Conservation (phyloP, 2,888 invertebrate species). For the Campoletis raptor region DNA sequence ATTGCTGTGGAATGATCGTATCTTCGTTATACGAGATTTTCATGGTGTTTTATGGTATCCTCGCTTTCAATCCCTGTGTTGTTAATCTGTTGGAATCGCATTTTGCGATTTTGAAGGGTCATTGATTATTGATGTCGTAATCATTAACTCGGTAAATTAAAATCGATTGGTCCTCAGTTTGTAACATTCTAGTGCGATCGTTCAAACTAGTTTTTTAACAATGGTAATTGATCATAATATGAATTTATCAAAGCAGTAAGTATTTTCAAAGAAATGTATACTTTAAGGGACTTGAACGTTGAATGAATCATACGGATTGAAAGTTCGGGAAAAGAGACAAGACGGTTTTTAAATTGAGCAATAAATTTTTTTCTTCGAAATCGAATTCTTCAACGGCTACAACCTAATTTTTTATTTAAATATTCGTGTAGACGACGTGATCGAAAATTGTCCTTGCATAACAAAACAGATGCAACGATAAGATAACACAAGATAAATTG, state of each 20-base stretch:
- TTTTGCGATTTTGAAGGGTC: neutral
- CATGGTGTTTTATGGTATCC: constrained; percentile 8
- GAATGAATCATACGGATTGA: neutral
- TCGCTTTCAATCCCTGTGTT: neutral
- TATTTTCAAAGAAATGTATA: neutral
- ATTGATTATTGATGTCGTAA: neutral
- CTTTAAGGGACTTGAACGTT: neutral
- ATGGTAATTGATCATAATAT: neutral
- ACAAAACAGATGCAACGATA: constrained; percentile 23
- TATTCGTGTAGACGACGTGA: neutral
- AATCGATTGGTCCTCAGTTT: neutral
- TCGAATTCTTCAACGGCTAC: neutral
- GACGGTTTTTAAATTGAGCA: neutral
- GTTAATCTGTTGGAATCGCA: neutral
- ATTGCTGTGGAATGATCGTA: constrained; percentile 14
- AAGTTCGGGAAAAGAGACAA: neutral
- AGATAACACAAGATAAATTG: constrained; percentile 48
- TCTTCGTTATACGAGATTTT: constrained; percentile 33
- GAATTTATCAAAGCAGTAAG: neutral
- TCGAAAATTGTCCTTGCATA: constrained; percentile 10
- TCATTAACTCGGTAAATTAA: neutral
- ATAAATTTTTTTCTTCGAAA: neutral
- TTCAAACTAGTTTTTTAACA: neutral
- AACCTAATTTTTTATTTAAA: constrained; percentile 6
- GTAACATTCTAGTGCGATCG: neutral